These are phyloP conservation scores for Zosterops borbonicus DNA, from an alignment of 2,113 vertebrate genomes.

Conservation along the genomic window DNA sequence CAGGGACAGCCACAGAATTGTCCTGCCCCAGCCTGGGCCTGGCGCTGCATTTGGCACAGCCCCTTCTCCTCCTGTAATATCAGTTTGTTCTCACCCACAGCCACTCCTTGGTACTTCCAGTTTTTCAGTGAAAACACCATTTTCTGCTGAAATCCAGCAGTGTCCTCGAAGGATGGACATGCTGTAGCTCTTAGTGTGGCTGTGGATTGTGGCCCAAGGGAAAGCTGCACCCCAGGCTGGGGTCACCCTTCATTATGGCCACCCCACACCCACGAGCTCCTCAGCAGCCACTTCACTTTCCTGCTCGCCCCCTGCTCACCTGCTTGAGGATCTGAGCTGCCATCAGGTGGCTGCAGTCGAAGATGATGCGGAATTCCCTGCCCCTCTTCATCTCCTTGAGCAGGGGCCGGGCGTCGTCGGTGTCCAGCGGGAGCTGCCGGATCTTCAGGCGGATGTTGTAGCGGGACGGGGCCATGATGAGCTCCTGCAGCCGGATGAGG, in stretches of 20 bases:
- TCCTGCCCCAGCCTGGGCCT: background rate
- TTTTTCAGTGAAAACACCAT: background rate
- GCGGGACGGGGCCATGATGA: constrained; percentile 96
- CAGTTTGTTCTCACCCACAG: rapidly evolving
- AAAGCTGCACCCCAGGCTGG: rapidly evolving
- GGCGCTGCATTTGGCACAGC: rapidly evolving
- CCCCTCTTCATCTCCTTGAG: constrained; percentile 99
- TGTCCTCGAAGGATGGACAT: rapidly evolving
- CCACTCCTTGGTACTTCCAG: background rate
- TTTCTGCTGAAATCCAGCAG: background rate
- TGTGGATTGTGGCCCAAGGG: rapidly evolving
- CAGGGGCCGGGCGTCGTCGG: constrained; percentile 86
- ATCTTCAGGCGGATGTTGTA: constrained; percentile 99
- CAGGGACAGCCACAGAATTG: background rate
- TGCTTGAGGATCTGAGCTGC: constrained; percentile 97
- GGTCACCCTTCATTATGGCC: rapidly evolving
- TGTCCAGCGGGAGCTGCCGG: constrained; percentile 93
- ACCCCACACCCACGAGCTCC: rapidly evolving
- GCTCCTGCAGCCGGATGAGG: constrained; percentile 94
- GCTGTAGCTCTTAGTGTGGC: rapidly evolving
- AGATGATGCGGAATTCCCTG: constrained; percentile 96
- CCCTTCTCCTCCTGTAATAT: background rate
- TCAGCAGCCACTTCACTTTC: rapidly evolving
- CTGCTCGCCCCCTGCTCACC: constrained; percentile 48
- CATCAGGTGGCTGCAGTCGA: constrained; percentile 95